A percentile compares a stretch with the other conserved stretches of the same genome.
Evolutionary conservation across 2,888 invertebrate genomes (phyloP).

Genomic region (Dryobotodes eremita): DNA sequence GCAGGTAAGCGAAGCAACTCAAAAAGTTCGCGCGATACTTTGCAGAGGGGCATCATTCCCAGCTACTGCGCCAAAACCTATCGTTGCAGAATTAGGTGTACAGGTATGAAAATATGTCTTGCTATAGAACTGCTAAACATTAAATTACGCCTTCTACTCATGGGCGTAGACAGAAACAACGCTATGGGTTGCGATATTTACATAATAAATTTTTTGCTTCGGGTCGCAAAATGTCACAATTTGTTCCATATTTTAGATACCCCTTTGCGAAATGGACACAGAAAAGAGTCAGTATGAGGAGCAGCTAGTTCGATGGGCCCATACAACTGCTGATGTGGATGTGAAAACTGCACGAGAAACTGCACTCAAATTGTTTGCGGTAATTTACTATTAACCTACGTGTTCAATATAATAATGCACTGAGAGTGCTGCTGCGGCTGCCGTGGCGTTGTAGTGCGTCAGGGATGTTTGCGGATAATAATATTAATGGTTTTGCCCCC

Average conservation of each 20-base stretch:
- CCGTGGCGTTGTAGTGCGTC: too few species aligned
- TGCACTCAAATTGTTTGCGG: conserved; percentile 97
- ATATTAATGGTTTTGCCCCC: too few species aligned
- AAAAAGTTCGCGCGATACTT: conserved; percentile 95
- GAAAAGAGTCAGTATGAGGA: conserved; percentile 97
- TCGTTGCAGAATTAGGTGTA: conserved; percentile 94
- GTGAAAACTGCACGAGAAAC: conserved; percentile 94
- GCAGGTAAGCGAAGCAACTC: conserved; percentile 94
- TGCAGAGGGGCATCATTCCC: conserved; percentile 98
- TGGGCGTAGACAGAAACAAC: background rate
- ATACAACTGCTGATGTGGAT: conserved; percentile 91
- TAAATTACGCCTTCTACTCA: background rate
- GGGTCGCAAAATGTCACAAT: background rate
- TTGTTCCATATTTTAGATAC: conserved; percentile 87
- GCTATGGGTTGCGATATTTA: too few species aligned
- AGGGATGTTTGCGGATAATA: too few species aligned
- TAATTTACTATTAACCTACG: conserved; percentile 88
- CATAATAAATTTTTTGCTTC: background rate
- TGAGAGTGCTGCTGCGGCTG: too few species aligned
- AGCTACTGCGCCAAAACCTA: conserved; percentile 96
- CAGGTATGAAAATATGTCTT: conserved; percentile 81
- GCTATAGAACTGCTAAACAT: background rate
- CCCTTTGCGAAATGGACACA: conserved; percentile 94
- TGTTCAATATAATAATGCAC: too few species aligned
- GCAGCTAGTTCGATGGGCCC: conserved; percentile 92